These are phyloP conservation scores for Caerostris darwini DNA, from an alignment of 1,140 invertebrate species.

Conservation along the genomic window DNA sequence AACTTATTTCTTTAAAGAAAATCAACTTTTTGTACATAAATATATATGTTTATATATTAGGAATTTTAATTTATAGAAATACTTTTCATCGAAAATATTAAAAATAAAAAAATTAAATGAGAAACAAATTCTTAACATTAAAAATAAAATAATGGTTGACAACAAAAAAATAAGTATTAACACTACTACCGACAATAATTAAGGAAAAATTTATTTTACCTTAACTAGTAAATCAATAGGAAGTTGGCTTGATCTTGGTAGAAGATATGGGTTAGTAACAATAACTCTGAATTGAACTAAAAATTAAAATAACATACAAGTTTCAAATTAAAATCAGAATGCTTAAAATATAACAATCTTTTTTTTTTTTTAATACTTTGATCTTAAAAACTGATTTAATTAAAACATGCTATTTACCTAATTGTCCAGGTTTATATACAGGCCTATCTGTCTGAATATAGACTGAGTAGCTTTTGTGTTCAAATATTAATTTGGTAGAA, in stretches of 20 bases:
- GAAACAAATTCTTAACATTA: not conserved
- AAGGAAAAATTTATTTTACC: slow-evolving; percentile 81
- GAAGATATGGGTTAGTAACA: slow-evolving; percentile 88
- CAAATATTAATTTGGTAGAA: slow-evolving; percentile 87
- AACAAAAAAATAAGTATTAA: not conserved
- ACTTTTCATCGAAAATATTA: too few species aligned
- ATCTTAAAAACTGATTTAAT: not conserved
- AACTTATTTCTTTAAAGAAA: too few species aligned
- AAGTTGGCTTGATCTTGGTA: slow-evolving; percentile 85
- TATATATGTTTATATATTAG: too few species aligned
- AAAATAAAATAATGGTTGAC: not conserved
- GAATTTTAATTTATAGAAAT: too few species aligned
- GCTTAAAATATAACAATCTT: not conserved
- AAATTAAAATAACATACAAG: slow-evolving; percentile 37
- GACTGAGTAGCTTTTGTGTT: slow-evolving; percentile 92
- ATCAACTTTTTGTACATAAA: too few species aligned
- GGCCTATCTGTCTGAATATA: slow-evolving; percentile 97
- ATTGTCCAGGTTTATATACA: slow-evolving; percentile 94
- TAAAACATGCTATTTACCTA: slow-evolving; percentile 74
- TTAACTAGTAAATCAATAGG: slow-evolving; percentile 85
- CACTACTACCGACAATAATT: not conserved
- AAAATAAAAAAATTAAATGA: not conserved
- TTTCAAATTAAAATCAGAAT: not conserved
- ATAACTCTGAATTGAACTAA: slow-evolving; percentile 91
- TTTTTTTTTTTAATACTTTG: not conserved